Conservation (phyloP, 2,797 vertebrate species). For the Acrossocheilus fasciatus region DNA sequence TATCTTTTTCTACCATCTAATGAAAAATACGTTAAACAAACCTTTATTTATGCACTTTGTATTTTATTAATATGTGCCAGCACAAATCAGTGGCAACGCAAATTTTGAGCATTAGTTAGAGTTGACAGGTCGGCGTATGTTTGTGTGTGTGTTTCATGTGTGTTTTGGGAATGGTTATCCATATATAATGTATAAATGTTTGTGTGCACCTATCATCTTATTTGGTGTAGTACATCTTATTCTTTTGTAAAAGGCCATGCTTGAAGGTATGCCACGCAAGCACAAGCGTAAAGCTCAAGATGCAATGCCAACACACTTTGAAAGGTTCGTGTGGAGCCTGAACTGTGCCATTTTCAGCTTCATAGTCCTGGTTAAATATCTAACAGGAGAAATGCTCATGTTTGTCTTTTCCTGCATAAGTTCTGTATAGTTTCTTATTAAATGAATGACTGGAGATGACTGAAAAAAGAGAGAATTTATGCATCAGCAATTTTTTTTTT, state of each 20-base stretch:
- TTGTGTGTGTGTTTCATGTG: constrained; percentile 12
- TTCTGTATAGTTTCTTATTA: constrained; percentile 13
- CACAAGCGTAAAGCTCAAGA: constrained; percentile 22
- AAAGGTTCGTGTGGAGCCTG: constrained; percentile 32
- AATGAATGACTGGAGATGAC: constrained; percentile 6
- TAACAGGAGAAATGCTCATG: background rate
- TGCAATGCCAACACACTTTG: constrained; percentile 21
- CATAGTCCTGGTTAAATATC: constrained; percentile 16
- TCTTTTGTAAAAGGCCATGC: constrained; percentile 34
- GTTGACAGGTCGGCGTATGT: background rate
- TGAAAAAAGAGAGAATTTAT: constrained; percentile 2
- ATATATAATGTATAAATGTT: constrained; percentile 11
- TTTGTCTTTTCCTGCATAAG: background rate
- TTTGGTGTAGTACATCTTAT: background rate
- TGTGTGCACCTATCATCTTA: background rate
- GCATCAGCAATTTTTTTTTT: background rate
- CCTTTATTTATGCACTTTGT: background rate
- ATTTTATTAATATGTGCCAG: background rate
- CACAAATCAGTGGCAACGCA: background rate
- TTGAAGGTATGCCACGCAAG: constrained; percentile 23
- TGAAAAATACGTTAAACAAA: background rate
- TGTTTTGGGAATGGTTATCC: background rate
- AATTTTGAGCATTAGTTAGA: constrained; percentile 1
- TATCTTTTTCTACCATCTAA: background rate
- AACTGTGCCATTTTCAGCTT: constrained; percentile 31